A percentile compares a stretch with the other conserved stretches of the same genome.
phyloP scores from a whole-genome alignment of 2,888 invertebrate genomes.

The Limnephilus marmoratus region DNA sequence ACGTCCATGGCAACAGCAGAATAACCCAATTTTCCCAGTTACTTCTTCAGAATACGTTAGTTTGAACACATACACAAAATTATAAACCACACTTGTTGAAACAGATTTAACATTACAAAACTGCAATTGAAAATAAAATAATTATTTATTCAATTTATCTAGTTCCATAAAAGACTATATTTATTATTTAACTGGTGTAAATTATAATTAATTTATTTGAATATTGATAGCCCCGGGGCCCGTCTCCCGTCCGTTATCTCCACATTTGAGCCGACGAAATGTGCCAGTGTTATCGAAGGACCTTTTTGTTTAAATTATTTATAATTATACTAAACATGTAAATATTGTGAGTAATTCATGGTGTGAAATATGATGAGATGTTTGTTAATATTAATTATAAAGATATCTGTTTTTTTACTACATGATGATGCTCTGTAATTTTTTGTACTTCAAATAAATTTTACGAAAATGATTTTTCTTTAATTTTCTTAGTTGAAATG shows the following conservation, averaged over 20 bases:
- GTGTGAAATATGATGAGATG: constrained; percentile 12
- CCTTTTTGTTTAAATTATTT: constrained; percentile 52
- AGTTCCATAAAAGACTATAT: constrained; percentile 10
- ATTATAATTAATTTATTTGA: constrained; percentile 19
- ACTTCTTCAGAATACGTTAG: background rate
- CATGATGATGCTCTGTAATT: constrained; percentile 36
- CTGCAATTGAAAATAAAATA: background rate
- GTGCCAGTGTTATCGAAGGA: constrained; percentile 57
- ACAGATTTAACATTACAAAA: background rate
- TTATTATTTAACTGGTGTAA: constrained; percentile 33
- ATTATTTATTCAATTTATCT: constrained; percentile 3
- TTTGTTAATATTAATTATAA: constrained; percentile 51
- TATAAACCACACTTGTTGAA: background rate
- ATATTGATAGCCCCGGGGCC: background rate
- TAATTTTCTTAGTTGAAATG: constrained; percentile 19
- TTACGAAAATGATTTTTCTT: constrained; percentile 18
- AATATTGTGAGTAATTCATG: constrained; percentile 50
- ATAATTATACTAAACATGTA: constrained; percentile 53
- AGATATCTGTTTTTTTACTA: constrained; percentile 24
- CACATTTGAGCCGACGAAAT: constrained; percentile 51
- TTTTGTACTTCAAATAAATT: constrained; percentile 46
- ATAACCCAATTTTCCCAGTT: background rate
- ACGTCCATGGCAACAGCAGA: background rate
- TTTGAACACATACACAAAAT: background rate
- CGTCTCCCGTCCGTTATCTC: background rate